A percentile compares a stretch with the other conserved stretches of the same genome.
Conservation (phyloP, 1,140 invertebrate genomes). For the Drosophila sulfurigaster region DNA sequence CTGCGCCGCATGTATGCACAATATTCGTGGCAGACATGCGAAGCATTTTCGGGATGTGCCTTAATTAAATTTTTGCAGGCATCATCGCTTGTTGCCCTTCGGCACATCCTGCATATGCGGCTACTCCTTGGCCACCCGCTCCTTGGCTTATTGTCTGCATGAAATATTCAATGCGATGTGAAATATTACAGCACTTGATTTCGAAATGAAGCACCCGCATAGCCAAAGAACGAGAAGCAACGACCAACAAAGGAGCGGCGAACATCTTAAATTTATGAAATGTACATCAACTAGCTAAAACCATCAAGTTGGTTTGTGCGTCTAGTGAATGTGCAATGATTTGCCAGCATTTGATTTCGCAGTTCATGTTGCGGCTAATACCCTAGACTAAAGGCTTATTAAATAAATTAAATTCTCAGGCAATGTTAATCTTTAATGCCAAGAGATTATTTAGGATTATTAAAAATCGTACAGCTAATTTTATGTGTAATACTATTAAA, state of each 20-base stretch:
- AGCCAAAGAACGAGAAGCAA: neutral
- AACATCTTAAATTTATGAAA: slow-evolving; percentile 43
- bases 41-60: slow-evolving; percentile 42
- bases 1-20: slow-evolving; percentile 24
- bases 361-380: neutral
- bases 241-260: neutral
- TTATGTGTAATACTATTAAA: too few relatives aligned
- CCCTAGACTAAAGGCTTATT: neutral
- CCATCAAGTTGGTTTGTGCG: slow-evolving; percentile 5
- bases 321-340: slow-evolving; percentile 10
- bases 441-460: too few relatives aligned
- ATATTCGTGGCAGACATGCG: slow-evolving; percentile 37
- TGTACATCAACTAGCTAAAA: slow-evolving; percentile 8
- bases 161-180: slow-evolving; percentile 49
- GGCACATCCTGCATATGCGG: slow-evolving; percentile 14
- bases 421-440: too few relatives aligned
- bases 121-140: neutral
- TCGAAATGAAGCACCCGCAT: slow-evolving; percentile 18
- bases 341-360: neutral
- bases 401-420: neutral
- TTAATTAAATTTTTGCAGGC: slow-evolving; percentile 53
- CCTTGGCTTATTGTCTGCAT: slow-evolving; percentile 22
- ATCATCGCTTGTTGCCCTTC: slow-evolving; percentile 7
- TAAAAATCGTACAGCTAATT: too few relatives aligned
- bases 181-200: slow-evolving; percentile 50